phyloP scores from a whole-genome alignment of 2,797 vertebrate species.

The Eospalax fontanierii region DNA sequence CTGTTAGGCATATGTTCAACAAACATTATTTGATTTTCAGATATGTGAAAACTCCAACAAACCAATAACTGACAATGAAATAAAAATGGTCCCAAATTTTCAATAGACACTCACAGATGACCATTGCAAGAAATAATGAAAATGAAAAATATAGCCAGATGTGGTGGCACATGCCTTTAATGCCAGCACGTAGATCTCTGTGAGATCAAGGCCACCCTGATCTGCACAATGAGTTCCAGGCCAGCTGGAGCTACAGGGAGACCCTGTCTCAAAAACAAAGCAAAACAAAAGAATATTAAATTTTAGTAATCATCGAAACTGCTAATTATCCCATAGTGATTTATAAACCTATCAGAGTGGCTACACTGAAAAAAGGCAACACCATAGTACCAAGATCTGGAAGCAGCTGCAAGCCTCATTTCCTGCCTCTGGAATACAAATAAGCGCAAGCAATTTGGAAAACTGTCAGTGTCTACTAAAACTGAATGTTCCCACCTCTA shows the following conservation, averaged over 20 bases:
- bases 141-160: no score
- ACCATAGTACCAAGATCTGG: not conserved
- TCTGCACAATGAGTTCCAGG: no score
- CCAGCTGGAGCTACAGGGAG: no score
- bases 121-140: not conserved
- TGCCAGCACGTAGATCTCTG: no score
- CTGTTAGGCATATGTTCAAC: not conserved
- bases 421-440: not conserved
- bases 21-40: constrained; percentile 18
- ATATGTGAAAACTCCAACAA: not conserved
- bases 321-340: not conserved
- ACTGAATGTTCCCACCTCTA: not conserved
- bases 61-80: not conserved
- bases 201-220: no score
- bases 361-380: not conserved
- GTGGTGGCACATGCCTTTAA: no score
- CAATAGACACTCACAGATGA: not conserved
- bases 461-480: not conserved
- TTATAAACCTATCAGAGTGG: not conserved
- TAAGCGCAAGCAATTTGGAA: not conserved
- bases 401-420: not conserved
- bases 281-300: not conserved
- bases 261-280: no score
- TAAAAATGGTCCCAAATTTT: constrained; percentile 9
- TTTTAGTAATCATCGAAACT: constrained; percentile 31